phyloP scores from a whole-genome alignment of 2,888 invertebrate species.

The Drosophila fungiperda region DNA sequence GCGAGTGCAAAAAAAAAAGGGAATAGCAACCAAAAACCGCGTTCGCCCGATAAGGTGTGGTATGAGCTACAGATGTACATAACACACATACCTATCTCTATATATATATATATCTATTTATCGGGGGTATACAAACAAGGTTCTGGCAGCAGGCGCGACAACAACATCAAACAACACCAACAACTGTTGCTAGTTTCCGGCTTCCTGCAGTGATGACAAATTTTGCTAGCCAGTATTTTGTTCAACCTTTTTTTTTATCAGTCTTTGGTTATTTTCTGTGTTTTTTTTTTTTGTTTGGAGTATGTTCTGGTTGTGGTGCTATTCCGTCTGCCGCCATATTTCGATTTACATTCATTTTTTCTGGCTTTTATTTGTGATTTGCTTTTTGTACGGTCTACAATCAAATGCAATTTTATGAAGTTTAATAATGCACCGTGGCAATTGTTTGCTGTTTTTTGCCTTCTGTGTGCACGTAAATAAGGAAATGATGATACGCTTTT shows the following conservation, averaged over 20 bases:
- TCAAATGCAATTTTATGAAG: conserved; percentile 35
- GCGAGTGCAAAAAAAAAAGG: conserved; percentile 30
- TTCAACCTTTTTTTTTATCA: conserved; percentile 26
- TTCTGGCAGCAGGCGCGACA: conserved; percentile 63
- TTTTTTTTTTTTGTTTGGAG: neutral
- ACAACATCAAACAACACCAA: conserved; percentile 40
- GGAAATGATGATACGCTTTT: conserved; percentile 33
- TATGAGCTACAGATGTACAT: neutral
- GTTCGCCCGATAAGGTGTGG: conserved; percentile 41
- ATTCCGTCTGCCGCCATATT: conserved; percentile 51
- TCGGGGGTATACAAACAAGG: conserved; percentile 51
- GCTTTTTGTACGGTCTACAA: neutral
- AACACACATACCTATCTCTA: neutral
- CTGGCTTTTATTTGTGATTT: conserved; percentile 11
- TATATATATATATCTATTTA: neutral
- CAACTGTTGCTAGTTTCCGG: conserved; percentile 80
- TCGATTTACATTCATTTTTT: conserved; percentile 51
- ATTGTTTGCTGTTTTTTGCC: conserved; percentile 43
- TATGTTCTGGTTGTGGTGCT: neutral
- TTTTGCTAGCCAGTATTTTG: conserved; percentile 56
- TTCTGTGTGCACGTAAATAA: conserved; percentile 23
- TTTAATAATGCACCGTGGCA: conserved; percentile 62
- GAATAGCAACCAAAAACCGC: conserved; percentile 28
- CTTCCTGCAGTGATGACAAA: conserved; percentile 78
- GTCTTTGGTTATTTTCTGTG: conserved; percentile 1